Evolutionary conservation across 2,888 invertebrate species (phyloP).

Genomic region (Chrysolina haemoptera): DNA sequence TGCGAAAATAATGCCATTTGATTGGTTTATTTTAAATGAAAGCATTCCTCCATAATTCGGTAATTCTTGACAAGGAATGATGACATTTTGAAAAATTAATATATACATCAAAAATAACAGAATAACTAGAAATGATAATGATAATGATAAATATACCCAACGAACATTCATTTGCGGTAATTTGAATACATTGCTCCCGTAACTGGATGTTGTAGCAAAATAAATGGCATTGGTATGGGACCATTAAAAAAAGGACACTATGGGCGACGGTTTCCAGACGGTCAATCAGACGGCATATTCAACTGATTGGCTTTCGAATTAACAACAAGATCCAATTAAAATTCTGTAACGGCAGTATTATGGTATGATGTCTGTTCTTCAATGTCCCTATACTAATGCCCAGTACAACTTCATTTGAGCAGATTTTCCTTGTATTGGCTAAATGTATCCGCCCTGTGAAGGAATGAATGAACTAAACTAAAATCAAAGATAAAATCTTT

Average conservation of each 20-base stretch:
- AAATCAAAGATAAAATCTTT: too few relatives aligned
- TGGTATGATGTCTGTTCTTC: background rate
- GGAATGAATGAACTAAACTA: too few relatives aligned
- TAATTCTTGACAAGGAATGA: too few relatives aligned
- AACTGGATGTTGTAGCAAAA: slow-evolving; percentile 3
- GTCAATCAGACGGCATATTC: background rate
- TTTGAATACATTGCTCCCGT: background rate
- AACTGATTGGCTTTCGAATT: slow-evolving; percentile 6
- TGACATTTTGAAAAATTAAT: too few relatives aligned
- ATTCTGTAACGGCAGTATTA: background rate
- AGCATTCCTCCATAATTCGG: too few relatives aligned
- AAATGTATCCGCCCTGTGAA: too few relatives aligned
- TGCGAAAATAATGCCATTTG: too few relatives aligned
- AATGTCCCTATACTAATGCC: background rate
- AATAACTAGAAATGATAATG: too few relatives aligned
- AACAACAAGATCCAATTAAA: background rate
- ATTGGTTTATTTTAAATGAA: too few relatives aligned
- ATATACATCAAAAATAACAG: too few relatives aligned
- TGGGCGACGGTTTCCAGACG: slow-evolving; percentile 4
- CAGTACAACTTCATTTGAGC: background rate
- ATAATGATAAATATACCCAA: too few relatives aligned
- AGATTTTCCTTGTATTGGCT: background rate
- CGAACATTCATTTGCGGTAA: background rate
- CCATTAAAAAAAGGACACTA: slow-evolving; percentile 4
- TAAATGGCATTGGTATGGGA: background rate